Evolutionary conservation across 2,113 vertebrate species (phyloP).

Genomic region (Paradoxurus hermaphroditus): DNA sequence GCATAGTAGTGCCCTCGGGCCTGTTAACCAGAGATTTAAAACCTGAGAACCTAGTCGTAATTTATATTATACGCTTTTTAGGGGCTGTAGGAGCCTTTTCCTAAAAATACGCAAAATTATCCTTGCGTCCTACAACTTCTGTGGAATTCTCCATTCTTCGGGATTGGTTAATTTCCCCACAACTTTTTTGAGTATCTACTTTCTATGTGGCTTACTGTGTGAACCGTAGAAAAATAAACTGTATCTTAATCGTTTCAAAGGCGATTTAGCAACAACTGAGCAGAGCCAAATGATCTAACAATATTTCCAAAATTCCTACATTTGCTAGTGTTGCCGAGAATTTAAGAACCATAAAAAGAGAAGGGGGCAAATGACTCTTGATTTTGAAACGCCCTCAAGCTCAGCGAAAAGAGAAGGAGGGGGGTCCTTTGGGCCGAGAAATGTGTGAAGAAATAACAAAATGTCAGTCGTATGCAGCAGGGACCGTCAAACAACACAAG

Average conservation of each 20-base stretch:
- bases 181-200: background rate
- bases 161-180: background rate
- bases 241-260: background rate
- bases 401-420: background rate
- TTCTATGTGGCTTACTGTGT: background rate
- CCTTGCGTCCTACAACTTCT: background rate
- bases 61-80: background rate
- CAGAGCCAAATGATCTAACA: background rate
- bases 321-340: background rate
- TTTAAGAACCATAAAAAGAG: too few species aligned
- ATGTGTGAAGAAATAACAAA: background rate
- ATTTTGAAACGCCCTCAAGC: background rate
- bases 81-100: background rate
- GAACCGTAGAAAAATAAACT: background rate
- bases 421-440: background rate
- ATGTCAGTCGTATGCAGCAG: accelerated
- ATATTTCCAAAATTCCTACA: background rate
- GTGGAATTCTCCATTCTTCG: background rate
- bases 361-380: background rate
- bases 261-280: background rate
- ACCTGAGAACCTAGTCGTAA: background rate
- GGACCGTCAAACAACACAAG: accelerated
- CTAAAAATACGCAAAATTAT: background rate
- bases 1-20: too few species aligned
- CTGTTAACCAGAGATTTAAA: background rate